Evolutionary conservation across 2,888 invertebrate genomes (phyloP), one percentile per base, ranked within the genome.

Genomic region (Bursaphelenchus okinawaensis): DNA sequence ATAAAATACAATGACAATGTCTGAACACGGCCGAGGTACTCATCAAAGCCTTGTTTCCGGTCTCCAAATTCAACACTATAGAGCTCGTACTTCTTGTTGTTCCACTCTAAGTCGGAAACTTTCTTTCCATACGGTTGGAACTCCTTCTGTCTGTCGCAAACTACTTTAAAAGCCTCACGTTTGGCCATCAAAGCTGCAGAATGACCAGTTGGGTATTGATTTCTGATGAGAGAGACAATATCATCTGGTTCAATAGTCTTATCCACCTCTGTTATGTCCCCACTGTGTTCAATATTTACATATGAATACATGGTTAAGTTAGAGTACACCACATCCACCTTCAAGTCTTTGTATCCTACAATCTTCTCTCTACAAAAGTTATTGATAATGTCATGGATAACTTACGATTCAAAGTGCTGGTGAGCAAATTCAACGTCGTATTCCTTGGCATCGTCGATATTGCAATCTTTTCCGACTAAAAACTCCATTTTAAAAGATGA

Each of bases 311-410:
- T 86, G 68, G 88, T 88, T 22, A 89, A 90, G 62, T 92, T 91
- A 67, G 89, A 89, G 83, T 91, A 93, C 81, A 89, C 89, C 3
- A 94, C 84, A 69, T 89, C 87, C 3, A 94, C 88, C 66, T 87
- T 87, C 31, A 95, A 85, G 79, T 91, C 90, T 80, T 89, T 89
- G 83, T 93, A 96, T 3, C 95, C 96, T 86, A 93, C 93, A 83
- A 96, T 92, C 68, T 88, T 90, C 85, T 96, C 96, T 78, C 88
- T 88, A 80, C 72, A 69, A 20, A 65, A 23, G 16, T 55, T 52
- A 55, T n/a, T n/a, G n/a, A n/a, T n/a, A n/a, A n/a, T n/a, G n/a
- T n/a, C n/a, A n/a, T n/a, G n/a, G n/a, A n/a, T n/a, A 19, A 67
- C 83, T 75, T 80, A 87, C 87, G 88, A 89, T 74, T 92, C 92